Base-by-base conservation (phyloP, 2,888 invertebrate species). In the Norana najaformis region DNA sequence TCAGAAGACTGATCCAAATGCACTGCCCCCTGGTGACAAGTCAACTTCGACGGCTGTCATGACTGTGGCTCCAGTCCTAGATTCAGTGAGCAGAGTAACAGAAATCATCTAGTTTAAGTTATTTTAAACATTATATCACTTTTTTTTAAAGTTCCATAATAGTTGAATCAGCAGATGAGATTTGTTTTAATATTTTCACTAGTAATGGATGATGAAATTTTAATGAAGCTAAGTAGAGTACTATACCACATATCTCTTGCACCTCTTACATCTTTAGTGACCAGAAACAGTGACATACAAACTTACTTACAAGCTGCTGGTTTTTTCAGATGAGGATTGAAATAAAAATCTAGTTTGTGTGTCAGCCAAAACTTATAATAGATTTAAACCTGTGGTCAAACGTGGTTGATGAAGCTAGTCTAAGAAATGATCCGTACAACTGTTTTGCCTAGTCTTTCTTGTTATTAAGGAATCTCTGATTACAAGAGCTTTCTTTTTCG, bases 1-100 rank as follows among this genome's bases (percentile, higher is more conserved):
- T 23, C 23, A 36, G 36, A 85, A n/a, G 23, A 37, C 3, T 30
- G 85, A 37, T 36, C 85, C 85, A 37, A 85, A 35, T 36, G 85
- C 85, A 18, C 85, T 16, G 35, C 85, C 85, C 30, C 85, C 85
- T 37, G 85, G 85, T 37, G 85, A 85, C 35, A 85, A 85, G 36
- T 35, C 35, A 36, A 85, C 85, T 1, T 85, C 85, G 34, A 85
- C 85, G 20, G 85, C 85, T 23, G 37, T 85, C 85, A 85, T 85
- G 85, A 85, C 85, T 85, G 85, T 85, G 14, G 34, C 85, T 20
- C 85, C 85, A 35, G 37, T 85, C 18, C 37, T 37, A 1, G 85
- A 85, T 36, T 85, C 85, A 18, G 85, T 85, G 37, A 85, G 85
- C 36, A 85, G 18, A 69, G 69, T n/a, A n/a, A 69, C 69, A 6